phyloP scores from a whole-genome alignment of 2,113 vertebrate species.

The Dendropsophus ebraccatus region DNA sequence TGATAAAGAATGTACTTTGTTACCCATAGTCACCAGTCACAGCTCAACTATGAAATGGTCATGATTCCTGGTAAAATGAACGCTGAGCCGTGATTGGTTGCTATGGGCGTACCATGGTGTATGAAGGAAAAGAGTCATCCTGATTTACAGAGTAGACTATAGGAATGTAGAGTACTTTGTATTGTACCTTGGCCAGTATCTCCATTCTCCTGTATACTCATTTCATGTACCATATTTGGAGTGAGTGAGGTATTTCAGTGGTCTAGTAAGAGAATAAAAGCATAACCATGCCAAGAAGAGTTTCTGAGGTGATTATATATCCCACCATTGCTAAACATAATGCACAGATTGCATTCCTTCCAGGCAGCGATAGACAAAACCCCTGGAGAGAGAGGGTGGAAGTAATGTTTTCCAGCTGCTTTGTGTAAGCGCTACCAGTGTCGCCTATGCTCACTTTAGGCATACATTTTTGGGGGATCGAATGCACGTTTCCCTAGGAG shows the following conservation, averaged over 20 bases:
- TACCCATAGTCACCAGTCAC: too few relatives aligned
- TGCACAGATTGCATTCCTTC: constrained; percentile 77
- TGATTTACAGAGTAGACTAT: background rate
- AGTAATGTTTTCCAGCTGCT: constrained; percentile 84
- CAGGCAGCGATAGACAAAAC: constrained; percentile 71
- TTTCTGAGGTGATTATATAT: constrained; percentile 60
- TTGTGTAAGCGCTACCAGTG: constrained; percentile 73
- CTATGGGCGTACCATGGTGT: too few relatives aligned
- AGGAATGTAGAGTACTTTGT: background rate
- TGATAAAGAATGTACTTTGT: too few relatives aligned
- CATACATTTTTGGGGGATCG: constrained; percentile 66
- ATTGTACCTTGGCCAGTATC: background rate
- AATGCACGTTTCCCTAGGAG: constrained; percentile 67
- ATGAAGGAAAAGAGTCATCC: too few relatives aligned
- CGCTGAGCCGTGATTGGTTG: too few relatives aligned
- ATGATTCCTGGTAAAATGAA: too few relatives aligned
- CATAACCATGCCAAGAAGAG: constrained; percentile 50
- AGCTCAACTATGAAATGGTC: too few relatives aligned
- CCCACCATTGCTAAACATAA: constrained; percentile 62
- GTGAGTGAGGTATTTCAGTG: background rate
- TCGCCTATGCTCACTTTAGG: constrained; percentile 69
- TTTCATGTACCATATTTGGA: constrained; percentile 40
- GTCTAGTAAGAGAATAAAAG: constrained; percentile 31
- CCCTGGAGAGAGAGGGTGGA: constrained; percentile 70
- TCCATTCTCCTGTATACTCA: background rate